Evolutionary conservation across 2,888 invertebrate genomes (phyloP).

Genomic region (Dromius quadrimaculatus): DNA sequence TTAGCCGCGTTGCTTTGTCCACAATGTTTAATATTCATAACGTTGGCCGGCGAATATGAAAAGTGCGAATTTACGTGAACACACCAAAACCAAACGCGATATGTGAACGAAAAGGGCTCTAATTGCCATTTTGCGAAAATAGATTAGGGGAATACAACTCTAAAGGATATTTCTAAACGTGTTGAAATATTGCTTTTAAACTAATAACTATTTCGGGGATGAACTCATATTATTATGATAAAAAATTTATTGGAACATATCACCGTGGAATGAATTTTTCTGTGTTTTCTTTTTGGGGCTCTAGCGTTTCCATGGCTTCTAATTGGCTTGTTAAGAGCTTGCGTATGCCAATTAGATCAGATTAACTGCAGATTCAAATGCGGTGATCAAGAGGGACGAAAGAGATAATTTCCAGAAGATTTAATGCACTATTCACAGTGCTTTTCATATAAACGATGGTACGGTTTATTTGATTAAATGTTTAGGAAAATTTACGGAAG

Average conservation of each 20-base stretch:
- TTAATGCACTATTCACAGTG: conserved; percentile 15
- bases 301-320: conserved; percentile 28
- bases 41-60: conserved; percentile 51
- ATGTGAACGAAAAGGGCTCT: not conserved
- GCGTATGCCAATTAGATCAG: conserved; percentile 34
- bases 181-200: no score
- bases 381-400: conserved; percentile 14
- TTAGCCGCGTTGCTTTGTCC: conserved; percentile 41
- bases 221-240: no score
- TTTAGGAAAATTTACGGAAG: no score
- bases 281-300: no score
- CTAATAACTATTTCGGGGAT: no score
- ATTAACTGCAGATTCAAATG: conserved; percentile 17
- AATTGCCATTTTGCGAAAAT: not conserved
- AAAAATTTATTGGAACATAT: no score
- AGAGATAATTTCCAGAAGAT: conserved; percentile 3
- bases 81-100: no score
- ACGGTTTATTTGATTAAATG: no score
- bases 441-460: not conserved
- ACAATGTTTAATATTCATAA: conserved; percentile 61
- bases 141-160: no score
- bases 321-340: conserved; percentile 32
- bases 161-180: no score
- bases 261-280: no score
- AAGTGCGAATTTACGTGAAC: conserved; percentile 33